These are phyloP conservation scores for Agriopis leucophaearia DNA, from an alignment of 2,888 invertebrate genomes.

Conservation along the genomic window DNA sequence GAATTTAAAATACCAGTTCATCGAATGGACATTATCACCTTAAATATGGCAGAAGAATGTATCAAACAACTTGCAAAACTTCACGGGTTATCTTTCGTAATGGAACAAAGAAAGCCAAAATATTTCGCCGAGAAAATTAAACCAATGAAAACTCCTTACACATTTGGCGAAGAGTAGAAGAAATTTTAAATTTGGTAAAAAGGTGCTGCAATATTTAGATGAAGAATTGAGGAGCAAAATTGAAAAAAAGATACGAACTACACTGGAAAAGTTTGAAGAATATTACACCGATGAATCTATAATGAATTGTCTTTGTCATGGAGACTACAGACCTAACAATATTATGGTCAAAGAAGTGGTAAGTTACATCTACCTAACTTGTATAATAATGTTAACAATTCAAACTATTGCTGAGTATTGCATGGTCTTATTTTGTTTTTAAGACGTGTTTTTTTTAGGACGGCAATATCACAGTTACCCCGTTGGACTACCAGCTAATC, in stretches of 20 bases:
- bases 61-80: constrained; percentile 67
- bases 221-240: constrained; percentile 49
- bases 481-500: constrained; percentile 58
- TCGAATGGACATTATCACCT: constrained; percentile 58
- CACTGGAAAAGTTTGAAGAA: constrained; percentile 48
- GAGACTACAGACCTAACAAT: constrained; percentile 71
- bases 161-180: constrained; percentile 53
- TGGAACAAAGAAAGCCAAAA: constrained; percentile 54
- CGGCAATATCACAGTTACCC: constrained; percentile 47
- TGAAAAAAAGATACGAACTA: constrained; percentile 41
- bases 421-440: background rate
- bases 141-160: constrained; percentile 40
- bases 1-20: constrained; percentile 57
- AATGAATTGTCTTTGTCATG: constrained; percentile 62
- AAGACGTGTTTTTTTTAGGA: constrained; percentile 45
- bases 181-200: constrained; percentile 47
- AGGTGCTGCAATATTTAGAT: constrained; percentile 47
- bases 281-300: constrained; percentile 50
- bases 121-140: constrained; percentile 59
- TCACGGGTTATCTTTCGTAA: constrained; percentile 62
- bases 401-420: too few species aligned
- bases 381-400: background rate
- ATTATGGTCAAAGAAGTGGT: constrained; percentile 63
- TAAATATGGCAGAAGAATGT: constrained; percentile 60
- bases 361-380: constrained; percentile 45